Evolutionary conservation across 2,797 vertebrate species (phyloP).

Genomic region (Lagorchestes hirsutus): DNA sequence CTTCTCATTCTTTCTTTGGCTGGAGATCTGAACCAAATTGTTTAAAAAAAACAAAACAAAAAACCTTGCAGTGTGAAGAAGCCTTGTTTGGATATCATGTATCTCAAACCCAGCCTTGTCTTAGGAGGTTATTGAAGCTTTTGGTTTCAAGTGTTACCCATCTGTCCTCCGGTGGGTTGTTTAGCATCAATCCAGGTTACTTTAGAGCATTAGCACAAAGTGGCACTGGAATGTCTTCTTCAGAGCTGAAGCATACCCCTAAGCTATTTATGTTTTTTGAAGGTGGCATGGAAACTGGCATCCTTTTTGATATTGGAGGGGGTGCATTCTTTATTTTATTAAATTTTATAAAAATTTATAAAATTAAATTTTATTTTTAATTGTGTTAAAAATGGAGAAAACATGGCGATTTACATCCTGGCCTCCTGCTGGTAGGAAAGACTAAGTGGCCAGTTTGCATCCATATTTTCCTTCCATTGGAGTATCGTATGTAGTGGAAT

Average conservation of each 20-base stretch:
- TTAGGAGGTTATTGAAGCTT: constrained; percentile 39
- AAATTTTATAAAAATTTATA: no score
- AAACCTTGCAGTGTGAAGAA: constrained; percentile 19
- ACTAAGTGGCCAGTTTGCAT: background rate
- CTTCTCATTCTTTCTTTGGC: constrained; percentile 27
- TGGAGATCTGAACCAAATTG: background rate
- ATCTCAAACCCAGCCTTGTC: constrained; percentile 57
- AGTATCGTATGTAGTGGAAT: background rate
- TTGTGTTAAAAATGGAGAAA: background rate
- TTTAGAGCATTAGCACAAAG: constrained; percentile 19
- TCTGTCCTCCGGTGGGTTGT: background rate
- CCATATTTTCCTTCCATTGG: background rate
- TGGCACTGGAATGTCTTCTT: background rate
- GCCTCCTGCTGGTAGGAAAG: background rate
- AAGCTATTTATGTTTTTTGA: background rate
- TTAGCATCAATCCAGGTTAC: constrained; percentile 2
- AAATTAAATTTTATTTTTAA: background rate
- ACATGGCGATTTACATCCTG: background rate
- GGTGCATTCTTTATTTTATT: background rate
- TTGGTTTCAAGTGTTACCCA: background rate
- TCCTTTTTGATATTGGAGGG: background rate
- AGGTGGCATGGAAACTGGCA: background rate
- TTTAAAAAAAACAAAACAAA: background rate
- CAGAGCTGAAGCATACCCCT: background rate
- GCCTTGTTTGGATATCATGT: constrained; percentile 16